Conservation (phyloP, 1,140 invertebrate species). For the Kradibia gibbosae region DNA sequence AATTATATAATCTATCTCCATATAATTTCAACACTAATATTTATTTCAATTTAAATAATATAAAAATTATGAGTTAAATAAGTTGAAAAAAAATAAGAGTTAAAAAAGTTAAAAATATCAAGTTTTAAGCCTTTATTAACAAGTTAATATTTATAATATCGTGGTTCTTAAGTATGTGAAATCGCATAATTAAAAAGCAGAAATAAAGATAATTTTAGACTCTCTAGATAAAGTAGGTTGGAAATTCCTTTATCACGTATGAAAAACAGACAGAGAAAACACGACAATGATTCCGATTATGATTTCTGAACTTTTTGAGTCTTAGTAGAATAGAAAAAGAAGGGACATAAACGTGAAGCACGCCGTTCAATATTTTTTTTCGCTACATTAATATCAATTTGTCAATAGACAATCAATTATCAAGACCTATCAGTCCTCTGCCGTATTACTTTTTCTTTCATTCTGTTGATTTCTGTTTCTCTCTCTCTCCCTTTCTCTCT, state of each 20-base stretch:
- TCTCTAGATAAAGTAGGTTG: too few species aligned
- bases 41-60: too few species aligned
- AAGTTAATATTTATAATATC: too few species aligned
- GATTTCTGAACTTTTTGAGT: neutral
- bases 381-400: constrained; percentile 29
- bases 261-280: constrained; percentile 1
- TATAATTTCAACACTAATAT: too few species aligned
- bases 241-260: neutral
- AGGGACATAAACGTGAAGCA: constrained; percentile 17
- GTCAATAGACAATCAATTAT: constrained; percentile 57
- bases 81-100: too few species aligned
- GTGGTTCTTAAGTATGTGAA: too few species aligned
- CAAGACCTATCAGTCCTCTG: constrained; percentile 50
- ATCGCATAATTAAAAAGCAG: neutral
- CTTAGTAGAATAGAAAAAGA: neutral
- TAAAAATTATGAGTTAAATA: too few species aligned
- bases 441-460: constrained; percentile 23
- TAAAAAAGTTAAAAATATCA: too few species aligned
- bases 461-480: neutral
- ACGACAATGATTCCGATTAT: neutral
- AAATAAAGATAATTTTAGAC: neutral
- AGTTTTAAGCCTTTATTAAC: too few species aligned
- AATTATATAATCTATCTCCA: too few species aligned
- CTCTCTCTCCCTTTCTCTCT: constrained; percentile 43
- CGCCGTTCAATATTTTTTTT: constrained; percentile 58